These are phyloP conservation scores for Drosophila subsilvestris DNA, from an alignment of 2,888 invertebrate species.

Conservation along the genomic window DNA sequence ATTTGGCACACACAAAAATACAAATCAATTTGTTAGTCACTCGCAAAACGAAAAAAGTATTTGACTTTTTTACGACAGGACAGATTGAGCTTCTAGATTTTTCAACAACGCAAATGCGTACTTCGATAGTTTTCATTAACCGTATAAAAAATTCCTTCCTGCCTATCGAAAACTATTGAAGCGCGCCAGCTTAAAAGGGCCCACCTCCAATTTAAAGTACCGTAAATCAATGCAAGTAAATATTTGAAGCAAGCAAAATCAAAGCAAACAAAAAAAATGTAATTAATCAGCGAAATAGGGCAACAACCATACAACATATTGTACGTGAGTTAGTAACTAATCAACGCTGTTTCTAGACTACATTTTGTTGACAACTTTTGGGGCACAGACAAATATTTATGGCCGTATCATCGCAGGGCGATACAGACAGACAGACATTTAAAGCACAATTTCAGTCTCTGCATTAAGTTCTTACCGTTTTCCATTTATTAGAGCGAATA, in stretches of 20 bases:
- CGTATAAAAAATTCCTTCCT: background rate
- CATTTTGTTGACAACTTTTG: too few species aligned
- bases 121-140: background rate
- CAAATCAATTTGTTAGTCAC: background rate
- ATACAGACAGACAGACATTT: too few species aligned
- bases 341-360: too few species aligned
- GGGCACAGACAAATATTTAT: too few species aligned
- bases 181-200: background rate
- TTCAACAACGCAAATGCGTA: background rate
- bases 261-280: too few species aligned
- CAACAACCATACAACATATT: too few species aligned
- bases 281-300: too few species aligned
- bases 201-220: background rate
- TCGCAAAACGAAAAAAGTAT: background rate
- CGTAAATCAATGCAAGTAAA: background rate
- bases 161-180: background rate
- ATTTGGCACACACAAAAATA: background rate
- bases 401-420: background rate
- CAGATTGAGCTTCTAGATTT: background rate
- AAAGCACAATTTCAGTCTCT: background rate
- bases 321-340: too few species aligned
- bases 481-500: background rate
- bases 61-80: background rate
- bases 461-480: background rate
- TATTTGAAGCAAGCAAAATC: background rate